phyloP scores from a whole-genome alignment of 2,888 invertebrate species.

The Coleophora deauratella region DNA sequence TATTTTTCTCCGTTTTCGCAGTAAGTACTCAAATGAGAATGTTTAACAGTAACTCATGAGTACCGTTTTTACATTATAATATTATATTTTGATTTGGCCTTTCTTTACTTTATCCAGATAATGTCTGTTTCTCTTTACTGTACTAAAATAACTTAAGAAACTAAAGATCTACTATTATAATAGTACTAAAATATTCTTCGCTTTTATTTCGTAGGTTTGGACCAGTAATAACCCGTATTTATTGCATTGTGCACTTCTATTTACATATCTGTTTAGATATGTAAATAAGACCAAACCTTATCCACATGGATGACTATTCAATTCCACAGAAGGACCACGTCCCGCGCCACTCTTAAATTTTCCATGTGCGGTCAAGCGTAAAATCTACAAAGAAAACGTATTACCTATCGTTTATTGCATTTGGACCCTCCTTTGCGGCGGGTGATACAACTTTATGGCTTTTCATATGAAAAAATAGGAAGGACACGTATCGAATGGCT shows the following conservation, averaged over 20 bases:
- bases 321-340: conserved; percentile 46
- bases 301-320: conserved; percentile 57
- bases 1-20: too few species aligned
- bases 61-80: too few species aligned
- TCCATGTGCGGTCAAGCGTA: conserved; percentile 68
- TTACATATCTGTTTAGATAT: conserved; percentile 32
- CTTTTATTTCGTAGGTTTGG: background rate
- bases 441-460: conserved; percentile 38
- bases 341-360: conserved; percentile 64
- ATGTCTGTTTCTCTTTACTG: too few species aligned
- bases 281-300: conserved; percentile 44
- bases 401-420: conserved; percentile 67
- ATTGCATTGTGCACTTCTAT: conserved; percentile 6
- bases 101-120: too few species aligned
- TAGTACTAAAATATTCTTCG: too few species aligned
- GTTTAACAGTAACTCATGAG: too few species aligned
- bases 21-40: too few species aligned
- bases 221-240: background rate
- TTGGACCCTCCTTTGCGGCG: conserved; percentile 45
- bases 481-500: conserved; percentile 11
- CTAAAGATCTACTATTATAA: too few species aligned
- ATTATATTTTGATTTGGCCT: too few species aligned
- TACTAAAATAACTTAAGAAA: too few species aligned
- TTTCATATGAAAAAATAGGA: conserved; percentile 11
- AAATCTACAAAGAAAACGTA: conserved; percentile 72